These are phyloP conservation scores for Cerastis leucographa DNA, from an alignment of 2,888 invertebrate species.

Conservation along the genomic window DNA sequence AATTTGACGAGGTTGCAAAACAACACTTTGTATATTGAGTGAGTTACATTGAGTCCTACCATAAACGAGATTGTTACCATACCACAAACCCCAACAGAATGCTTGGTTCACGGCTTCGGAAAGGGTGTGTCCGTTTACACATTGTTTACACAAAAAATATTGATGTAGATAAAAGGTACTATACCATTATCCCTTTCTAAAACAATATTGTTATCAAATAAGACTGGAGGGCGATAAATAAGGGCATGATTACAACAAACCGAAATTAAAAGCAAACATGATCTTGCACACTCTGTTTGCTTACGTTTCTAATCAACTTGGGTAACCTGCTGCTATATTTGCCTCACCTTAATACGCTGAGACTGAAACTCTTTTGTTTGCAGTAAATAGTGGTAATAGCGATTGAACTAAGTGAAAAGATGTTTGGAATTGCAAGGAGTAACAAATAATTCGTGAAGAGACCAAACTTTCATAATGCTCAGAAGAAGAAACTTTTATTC, in stretches of 20 bases:
- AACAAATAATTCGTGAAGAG: background rate
- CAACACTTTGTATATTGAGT: no score
- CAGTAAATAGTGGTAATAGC: background rate
- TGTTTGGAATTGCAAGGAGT: background rate
- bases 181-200: slow-evolving; percentile 2
- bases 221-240: slow-evolving; percentile 29
- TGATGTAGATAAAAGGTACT: background rate
- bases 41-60: no score
- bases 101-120: background rate
- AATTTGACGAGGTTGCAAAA: no score
- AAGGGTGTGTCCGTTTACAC: background rate
- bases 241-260: slow-evolving; percentile 64
- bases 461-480: background rate
- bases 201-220: slow-evolving; percentile 39
- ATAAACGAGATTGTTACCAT: no score
- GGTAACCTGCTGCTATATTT: slow-evolving; percentile 68
- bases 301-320: slow-evolving; percentile 77
- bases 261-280: slow-evolving; percentile 80
- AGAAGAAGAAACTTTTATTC: background rate
- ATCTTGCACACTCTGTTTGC: slow-evolving; percentile 71
- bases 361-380: slow-evolving; percentile 25
- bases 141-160: background rate
- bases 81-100: no score
- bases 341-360: slow-evolving; percentile 38
- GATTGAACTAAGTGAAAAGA: background rate